Base-by-base conservation (phyloP, 2,113 vertebrate genomes). In the Paramisgurnus dabryanus region DNA sequence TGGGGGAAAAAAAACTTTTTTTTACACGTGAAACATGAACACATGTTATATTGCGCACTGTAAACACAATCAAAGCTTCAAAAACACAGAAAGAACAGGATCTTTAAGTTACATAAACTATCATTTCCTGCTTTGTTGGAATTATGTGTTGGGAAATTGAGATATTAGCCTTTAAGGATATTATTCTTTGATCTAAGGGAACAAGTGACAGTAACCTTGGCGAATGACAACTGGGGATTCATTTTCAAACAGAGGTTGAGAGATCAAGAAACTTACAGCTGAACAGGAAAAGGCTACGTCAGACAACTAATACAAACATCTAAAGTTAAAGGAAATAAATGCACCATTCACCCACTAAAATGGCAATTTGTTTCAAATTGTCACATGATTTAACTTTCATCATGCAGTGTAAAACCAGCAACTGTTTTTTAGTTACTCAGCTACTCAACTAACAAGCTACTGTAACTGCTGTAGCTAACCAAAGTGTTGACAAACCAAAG, bases 261-360 rank as follows among this genome's bases (percentile, higher is more conserved):
- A 73, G 70, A 40, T 60, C 53, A 43, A 60, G 40, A 58, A 73
- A 60, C 39, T 12, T 60, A 73, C 55, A 60, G 70, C 70, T 60
- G 53, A 73, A 73, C 39, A 22, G 70, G 8, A 60, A 43, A 39
- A 60, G n/a, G 17, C 39, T 13, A 60, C 53, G 39, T 27, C 13
- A 55, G 27, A 60, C n/a, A 22, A 43, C 9, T 6, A 11, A 40
- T 9, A 17, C 40, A 57, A 67, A 18, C 66, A 67, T 3, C 0
- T 17, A 47, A 68, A 57, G 50, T 17, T 41, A 17, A 53, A 3
- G 15, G 71, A 58, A 18, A 45, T 0, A 60, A 17, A 45, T 6
- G 40, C 17, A 58, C n/a, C 3, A 18, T 58, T 18, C 2, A 4
- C 15, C 12, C 13, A 53, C 5, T 58, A 18, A n/a, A 18, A 58